These are phyloP conservation scores for Paralvinella palmiformis DNA, from an alignment of 1,140 invertebrate species.

Conservation along the genomic window DNA sequence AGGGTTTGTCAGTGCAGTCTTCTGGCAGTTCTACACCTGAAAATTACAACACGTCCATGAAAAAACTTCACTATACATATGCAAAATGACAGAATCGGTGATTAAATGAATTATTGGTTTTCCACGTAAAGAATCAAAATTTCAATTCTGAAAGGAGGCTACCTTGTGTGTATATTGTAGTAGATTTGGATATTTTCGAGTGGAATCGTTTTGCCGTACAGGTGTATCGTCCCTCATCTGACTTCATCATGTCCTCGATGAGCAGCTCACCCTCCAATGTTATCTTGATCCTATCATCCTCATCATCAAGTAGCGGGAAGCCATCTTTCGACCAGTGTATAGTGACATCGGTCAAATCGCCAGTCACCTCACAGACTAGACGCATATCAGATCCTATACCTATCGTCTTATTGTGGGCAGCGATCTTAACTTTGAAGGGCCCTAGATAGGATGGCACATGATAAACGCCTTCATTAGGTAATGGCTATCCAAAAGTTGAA, in stretches of 20 bases:
- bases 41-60: constrained; percentile 24
- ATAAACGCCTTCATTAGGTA: too few species aligned
- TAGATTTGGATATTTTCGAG: neutral
- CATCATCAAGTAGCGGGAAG: neutral
- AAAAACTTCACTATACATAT: neutral
- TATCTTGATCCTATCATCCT: constrained; percentile 17
- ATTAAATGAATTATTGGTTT: too few species aligned
- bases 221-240: neutral
- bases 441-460: too few species aligned
- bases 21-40: constrained; percentile 67
- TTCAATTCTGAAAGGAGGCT: constrained; percentile 2
- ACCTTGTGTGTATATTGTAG: neutral
- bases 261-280: constrained; percentile 5
- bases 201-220: neutral
- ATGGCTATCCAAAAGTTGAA: too few species aligned
- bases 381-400: neutral
- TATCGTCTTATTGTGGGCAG: neutral
- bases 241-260: neutral
- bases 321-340: neutral
- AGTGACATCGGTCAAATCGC: neutral
- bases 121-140: neutral
- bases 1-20: constrained; percentile 77
- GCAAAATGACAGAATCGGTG: neutral
- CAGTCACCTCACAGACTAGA: neutral
- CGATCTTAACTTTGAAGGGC: neutral